These are phyloP conservation scores for Archilochus colubris DNA, from an alignment of 2,113 vertebrate genomes.

Conservation along the genomic window DNA sequence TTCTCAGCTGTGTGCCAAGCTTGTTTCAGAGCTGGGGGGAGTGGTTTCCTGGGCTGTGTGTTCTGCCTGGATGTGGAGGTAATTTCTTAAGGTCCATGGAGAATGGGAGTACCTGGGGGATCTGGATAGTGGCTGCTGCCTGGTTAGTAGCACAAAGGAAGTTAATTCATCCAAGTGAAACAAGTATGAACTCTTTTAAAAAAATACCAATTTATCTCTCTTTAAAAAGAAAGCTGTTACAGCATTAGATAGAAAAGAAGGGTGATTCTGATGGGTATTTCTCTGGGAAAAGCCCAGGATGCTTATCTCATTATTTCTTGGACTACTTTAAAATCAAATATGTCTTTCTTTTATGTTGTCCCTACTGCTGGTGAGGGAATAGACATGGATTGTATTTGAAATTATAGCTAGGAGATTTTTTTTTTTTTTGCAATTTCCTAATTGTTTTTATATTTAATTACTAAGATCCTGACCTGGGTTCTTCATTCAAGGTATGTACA, in stretches of 20 bases:
- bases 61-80: neutral
- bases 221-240: neutral
- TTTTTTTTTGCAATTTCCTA: neutral
- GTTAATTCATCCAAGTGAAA: neutral
- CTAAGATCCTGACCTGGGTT: neutral
- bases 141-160: neutral
- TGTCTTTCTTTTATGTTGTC: neutral
- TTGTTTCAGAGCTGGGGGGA: neutral
- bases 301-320: neutral
- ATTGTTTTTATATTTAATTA: conserved; percentile 20
- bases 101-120: neutral
- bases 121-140: neutral
- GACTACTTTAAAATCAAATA: conserved; percentile 5
- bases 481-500: neutral
- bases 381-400: neutral
- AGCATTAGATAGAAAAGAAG: neutral
- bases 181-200: neutral
- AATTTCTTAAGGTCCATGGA: neutral
- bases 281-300: neutral
- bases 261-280: neutral
- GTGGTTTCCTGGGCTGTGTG: neutral
- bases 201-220: neutral
- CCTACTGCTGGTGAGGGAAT: neutral
- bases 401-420: neutral
- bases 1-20: neutral